phyloP scores from a whole-genome alignment of 2,888 invertebrate species.

The Lasioglossum villosulum region DNA sequence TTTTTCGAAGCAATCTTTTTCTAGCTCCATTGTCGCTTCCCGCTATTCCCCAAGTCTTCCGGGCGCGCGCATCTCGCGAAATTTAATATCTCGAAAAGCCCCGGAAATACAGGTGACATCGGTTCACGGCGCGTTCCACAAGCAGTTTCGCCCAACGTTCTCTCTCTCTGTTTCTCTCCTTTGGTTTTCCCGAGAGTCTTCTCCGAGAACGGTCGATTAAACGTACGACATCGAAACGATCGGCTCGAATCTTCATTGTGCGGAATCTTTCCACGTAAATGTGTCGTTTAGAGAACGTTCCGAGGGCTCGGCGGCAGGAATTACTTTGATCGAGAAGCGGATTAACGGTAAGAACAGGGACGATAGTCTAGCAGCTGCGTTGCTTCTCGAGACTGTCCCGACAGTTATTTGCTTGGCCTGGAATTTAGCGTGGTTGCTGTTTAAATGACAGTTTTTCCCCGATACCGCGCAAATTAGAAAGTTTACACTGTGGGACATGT shows the following conservation, averaged over 20 bases:
- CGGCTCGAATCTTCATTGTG: background rate
- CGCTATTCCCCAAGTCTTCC: background rate
- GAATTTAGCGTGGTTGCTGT: background rate
- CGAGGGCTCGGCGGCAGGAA: background rate
- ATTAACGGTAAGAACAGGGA: constrained; percentile 1
- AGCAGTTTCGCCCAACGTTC: background rate
- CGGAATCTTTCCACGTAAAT: background rate
- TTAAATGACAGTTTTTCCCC: background rate
- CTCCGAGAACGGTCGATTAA: background rate
- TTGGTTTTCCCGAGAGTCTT: background rate
- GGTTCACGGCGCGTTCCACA: background rate
- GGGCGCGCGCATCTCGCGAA: background rate
- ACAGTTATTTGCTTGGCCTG: background rate
- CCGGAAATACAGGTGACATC: constrained; percentile 12
- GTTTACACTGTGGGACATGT: no score
- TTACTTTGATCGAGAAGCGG: constrained; percentile 14
- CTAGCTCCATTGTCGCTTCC: background rate
- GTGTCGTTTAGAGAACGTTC: background rate
- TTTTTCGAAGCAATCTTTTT: constrained; percentile 12
- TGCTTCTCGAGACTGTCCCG: background rate
- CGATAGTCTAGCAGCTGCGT: background rate
- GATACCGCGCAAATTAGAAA: background rate
- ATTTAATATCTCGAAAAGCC: constrained; percentile 62
- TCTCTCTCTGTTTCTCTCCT: background rate
- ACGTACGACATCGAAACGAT: background rate